Base-by-base conservation (phyloP, 2,888 invertebrate genomes). In the Carterocephalus palaemon region DNA sequence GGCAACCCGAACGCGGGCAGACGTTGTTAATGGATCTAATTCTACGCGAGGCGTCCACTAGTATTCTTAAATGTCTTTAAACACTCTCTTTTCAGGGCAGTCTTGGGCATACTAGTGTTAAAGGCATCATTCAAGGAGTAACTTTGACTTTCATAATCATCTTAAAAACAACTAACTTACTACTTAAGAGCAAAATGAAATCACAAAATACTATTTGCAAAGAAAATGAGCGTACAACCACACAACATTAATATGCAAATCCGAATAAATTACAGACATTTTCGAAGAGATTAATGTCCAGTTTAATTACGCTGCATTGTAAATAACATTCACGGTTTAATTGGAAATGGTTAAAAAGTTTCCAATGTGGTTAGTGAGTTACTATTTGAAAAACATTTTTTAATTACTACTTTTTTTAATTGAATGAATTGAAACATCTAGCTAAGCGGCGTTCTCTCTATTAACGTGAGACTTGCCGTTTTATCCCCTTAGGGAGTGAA, bases 221-320 rank as follows among this genome's bases (percentile, higher is more conserved):
- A 34, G 34, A 43, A 36, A 43, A 43, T 28, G 42, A 43, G 28
- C 10, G 29, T 43, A n/a, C 34, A 20, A 29, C 26, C 41, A 32
- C 41, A 32, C 23, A 20, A 32, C 34, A 43, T 36, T 29, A 28
- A 37, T 31, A 36, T 36, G 26, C 28, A 31, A 43, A 43, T 31
- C 36, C 31, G 19, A 31, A 31, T 31, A 45, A 12, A 37, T 37
- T 37, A 37, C 45, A 37, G 42, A 31, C 10, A 43, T 19, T 43
- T 36, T 23, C 43, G 17, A 37, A 26, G 17, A 45, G 43, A 45
- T 45, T 37, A 45, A 45, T 45, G 37, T 45, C 17, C 43, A 31
- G 31, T 31, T 45, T 45, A 45, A 37, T 37, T 45, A 45, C 31
- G 12, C 15, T 29, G 10, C 22, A 45, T 45, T 37, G 43, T 45